These are phyloP conservation scores for Mayetiola destructor DNA, from an alignment of 2,888 invertebrate species.

Conservation along the genomic window DNA sequence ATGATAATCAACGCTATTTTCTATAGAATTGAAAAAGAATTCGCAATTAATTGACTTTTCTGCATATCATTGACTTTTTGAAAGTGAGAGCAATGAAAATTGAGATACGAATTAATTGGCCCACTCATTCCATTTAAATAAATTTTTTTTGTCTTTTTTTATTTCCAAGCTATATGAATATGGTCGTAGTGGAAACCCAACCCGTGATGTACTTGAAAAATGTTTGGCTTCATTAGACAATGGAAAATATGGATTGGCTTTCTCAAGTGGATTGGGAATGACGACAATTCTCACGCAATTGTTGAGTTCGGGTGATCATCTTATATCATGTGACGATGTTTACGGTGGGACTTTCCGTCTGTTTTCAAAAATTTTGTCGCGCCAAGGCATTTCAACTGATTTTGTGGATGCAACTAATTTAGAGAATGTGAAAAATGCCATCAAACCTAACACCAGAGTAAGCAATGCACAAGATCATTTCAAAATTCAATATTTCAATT, in stretches of 20 bases:
- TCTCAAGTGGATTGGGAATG: conserved; percentile 84
- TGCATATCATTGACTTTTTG: not conserved
- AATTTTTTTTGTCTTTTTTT: not conserved
- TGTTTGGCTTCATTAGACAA: conserved; percentile 83
- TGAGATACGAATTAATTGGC: not conserved
- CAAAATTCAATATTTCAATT: not conserved
- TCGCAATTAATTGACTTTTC: not conserved
- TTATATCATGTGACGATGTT: conserved; percentile 80
- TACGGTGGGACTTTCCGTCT: conserved; percentile 86
- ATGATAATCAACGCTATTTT: no score
- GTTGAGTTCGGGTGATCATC: conserved; percentile 73
- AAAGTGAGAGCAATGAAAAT: not conserved
- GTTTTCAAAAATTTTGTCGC: conserved; percentile 47
- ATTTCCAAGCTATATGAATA: conserved; percentile 68
- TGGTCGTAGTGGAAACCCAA: conserved; percentile 88
- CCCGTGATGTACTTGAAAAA: conserved; percentile 71
- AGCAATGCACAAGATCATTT: conserved; percentile 16
- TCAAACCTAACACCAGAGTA: conserved; percentile 78
- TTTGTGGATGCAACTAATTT: conserved; percentile 64
- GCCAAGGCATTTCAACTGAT: conserved; percentile 56
- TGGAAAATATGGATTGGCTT: conserved; percentile 68
- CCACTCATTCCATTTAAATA: no score
- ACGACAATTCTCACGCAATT: conserved; percentile 60
- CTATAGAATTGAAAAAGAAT: not conserved
- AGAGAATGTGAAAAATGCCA: conserved; percentile 47